Percentiles rank a stretch among this genome's conserved stretches.
These are phyloP conservation scores for Denticeps clupeoides DNA, from an alignment of 2,797 vertebrate genomes.

Conservation along the genomic window DNA sequence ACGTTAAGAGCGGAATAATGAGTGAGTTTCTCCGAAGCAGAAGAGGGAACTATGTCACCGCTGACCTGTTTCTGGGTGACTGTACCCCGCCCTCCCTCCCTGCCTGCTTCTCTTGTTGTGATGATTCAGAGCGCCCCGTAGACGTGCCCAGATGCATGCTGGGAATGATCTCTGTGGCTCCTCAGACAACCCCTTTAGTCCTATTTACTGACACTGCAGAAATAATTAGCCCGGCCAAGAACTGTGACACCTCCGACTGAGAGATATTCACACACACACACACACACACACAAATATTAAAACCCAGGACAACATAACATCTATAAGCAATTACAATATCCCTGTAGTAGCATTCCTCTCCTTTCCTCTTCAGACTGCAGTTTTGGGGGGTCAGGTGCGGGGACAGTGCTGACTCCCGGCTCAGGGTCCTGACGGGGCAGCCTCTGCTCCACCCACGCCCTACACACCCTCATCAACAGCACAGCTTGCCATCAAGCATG, in stretches of 20 bases:
- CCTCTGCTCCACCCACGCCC: no score
- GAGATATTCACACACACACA: conserved; percentile 11
- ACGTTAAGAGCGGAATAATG: no score
- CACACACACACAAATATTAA: conserved; percentile 1
- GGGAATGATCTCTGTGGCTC: background rate
- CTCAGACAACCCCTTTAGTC: conserved; percentile 12
- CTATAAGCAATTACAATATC: no score
- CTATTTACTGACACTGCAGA: background rate
- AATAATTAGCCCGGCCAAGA: conserved; percentile 3
- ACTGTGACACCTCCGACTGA: conserved; percentile 5
- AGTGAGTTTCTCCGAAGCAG: no score
- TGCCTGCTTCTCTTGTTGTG: background rate
- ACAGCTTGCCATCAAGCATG: conserved; percentile 2
- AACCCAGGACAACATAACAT: conserved; percentile 16
- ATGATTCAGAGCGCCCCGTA: background rate
- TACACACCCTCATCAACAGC: no score
- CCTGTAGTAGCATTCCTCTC: no score
- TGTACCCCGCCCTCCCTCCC: conserved; percentile 14
- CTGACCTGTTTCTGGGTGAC: conserved; percentile 17
- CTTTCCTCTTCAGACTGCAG: no score
- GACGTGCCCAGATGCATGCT: background rate
- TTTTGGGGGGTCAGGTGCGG: no score
- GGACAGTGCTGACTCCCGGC: conserved; percentile 7
- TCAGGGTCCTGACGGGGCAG: no score
- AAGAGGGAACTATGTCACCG: no score